Conservation (phyloP, 92 coral and sea anemone genomes). For the Bergia puertoricense region DNA sequence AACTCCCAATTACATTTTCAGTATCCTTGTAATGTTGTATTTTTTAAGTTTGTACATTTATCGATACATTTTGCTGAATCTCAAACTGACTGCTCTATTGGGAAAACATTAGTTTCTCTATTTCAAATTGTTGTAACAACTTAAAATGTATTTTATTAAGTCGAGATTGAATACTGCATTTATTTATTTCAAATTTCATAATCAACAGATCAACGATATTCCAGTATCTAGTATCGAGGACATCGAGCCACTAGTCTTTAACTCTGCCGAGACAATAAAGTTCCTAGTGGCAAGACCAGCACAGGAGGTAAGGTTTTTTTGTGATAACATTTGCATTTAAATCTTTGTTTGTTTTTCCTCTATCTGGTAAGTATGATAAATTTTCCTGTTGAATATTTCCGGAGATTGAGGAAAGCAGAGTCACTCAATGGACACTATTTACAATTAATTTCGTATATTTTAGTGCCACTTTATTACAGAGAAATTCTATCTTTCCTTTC, state of each 20-base stretch:
- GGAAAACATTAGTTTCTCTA: not conserved
- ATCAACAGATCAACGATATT: constrained; percentile 77
- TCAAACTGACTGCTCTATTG: not conserved
- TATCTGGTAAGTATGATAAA: not conserved
- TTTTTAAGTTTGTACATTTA: too few relatives aligned
- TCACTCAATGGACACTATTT: not conserved
- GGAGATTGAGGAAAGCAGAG: not conserved
- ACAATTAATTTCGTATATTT: constrained; percentile 19
- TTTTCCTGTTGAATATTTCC: constrained; percentile 20
- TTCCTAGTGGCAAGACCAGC: constrained; percentile 97
- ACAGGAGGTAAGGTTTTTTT: constrained; percentile 77
- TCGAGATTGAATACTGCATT: not conserved
- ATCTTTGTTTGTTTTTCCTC: not conserved
- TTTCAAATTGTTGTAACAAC: not conserved
- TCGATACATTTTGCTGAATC: not conserved
- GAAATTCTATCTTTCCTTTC: constrained; percentile 12
- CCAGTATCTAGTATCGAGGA: constrained; percentile 86
- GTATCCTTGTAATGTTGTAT: too few relatives aligned
- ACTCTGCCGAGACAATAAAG: constrained; percentile 85
- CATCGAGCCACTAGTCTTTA: constrained; percentile 84
- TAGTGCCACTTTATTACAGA: not conserved
- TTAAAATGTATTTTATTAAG: not conserved
- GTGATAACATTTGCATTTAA: constrained; percentile 6
- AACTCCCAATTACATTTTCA: too few relatives aligned
- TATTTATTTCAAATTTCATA: not conserved